phyloP scores from a whole-genome alignment of 2,797 vertebrate genomes.

The Amblyraja radiata region DNA sequence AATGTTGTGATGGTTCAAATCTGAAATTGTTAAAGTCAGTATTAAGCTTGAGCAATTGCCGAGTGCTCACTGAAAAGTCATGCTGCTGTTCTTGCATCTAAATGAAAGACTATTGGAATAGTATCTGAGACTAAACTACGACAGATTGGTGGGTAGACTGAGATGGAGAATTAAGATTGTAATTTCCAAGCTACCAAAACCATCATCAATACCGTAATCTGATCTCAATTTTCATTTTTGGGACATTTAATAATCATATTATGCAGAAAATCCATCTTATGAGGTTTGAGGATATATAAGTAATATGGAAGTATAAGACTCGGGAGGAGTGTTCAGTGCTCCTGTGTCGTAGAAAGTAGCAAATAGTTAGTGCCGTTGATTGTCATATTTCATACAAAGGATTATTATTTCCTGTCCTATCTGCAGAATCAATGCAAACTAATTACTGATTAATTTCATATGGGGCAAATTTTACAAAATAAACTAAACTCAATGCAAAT shows the following conservation, averaged over 20 bases:
- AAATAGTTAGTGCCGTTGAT: too few species aligned
- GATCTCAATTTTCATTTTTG: not conserved
- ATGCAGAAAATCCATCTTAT: not conserved
- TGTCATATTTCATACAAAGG: not conserved
- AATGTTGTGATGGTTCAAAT: not conserved
- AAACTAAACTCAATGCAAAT: not conserved
- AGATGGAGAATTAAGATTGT: not conserved
- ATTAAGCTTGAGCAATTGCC: not conserved
- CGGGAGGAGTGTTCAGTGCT: not conserved
- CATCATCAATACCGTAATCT: not conserved
- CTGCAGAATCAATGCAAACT: not conserved
- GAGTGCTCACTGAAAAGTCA: not conserved
- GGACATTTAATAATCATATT: not conserved
- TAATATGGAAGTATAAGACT: not conserved
- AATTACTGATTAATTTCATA: not conserved
- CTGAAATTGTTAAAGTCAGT: not conserved
- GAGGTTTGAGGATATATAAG: not conserved
- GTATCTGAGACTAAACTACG: not conserved
- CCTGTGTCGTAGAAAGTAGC: not conserved
- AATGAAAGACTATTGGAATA: not conserved
- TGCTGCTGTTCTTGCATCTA: not conserved
- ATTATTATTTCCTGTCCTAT: not conserved
- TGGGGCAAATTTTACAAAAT: not conserved
- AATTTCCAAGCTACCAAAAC: not conserved
- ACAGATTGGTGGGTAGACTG: not conserved